Base-by-base conservation (phyloP, 2,888 invertebrate genomes). In the Hirtodrosophila trivittata region DNA sequence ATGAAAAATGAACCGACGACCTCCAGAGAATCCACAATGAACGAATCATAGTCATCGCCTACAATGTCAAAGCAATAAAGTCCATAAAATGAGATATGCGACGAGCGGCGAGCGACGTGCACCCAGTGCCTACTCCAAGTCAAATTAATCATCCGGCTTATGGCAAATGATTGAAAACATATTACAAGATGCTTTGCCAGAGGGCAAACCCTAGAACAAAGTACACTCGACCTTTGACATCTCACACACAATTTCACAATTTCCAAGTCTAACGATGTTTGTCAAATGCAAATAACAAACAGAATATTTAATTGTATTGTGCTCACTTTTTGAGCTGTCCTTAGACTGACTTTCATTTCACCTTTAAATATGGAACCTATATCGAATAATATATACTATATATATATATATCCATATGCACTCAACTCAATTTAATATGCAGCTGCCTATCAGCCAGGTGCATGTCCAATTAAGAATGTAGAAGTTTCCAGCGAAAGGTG, bases 81-180 rank as follows among this genome's bases (percentile, higher is more conserved):
- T 80, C 58, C 72, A 67, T 50, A 39, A 65, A 51, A 59, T 10
- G 30, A 13, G 12, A 6, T 14, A 18, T 9, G 6, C 39, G 33
- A 21, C 14, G 16, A 45, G 35, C n/a, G n/a, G n/a, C n/a, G n/a
- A 10, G 10, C 4, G 42, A 18, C 46, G 28, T 30, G 18, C 14
- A n/a, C 26, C 25, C 13, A 18, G 13, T 8, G 26, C 52, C 55
- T 63, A n/a, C 63, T 62, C 52, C 25, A 38, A 42, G 46, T n/a
- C 54, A 51, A 71, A 81, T 81, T 81, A 81, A 81, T 81, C 80
- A 81, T 75, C 63, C 58, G 65, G 76, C 76, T 75, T 84, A 65
- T 74, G 54, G 64, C 57, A 60, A 66, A 77, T 81, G 74, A 84
- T 84, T 84, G 81, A 77, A 81, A 63, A 75, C 70, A 59, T 52